Evolutionary conservation across 2,797 vertebrate species (phyloP), one percentile per base, ranked within the genome.

Genomic region (Esox lucius): DNA sequence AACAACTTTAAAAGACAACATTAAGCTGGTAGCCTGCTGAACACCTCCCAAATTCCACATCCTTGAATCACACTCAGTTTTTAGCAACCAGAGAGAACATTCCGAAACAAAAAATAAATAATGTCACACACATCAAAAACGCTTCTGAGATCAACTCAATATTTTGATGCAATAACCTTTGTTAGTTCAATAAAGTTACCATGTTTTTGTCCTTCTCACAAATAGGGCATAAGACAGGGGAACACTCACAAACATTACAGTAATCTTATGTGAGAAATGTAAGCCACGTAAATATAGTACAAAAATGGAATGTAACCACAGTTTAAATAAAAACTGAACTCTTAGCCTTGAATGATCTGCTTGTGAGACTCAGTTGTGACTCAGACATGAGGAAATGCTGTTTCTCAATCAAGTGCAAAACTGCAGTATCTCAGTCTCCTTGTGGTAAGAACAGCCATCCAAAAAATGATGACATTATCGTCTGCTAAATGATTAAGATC

Each of bases 21-120:
- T n/a, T 15, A 70, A 28, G 62, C 75, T 74, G 53, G 70, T 56
- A 73, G 5, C 65, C 71, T 66, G 70, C 48, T 70, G 39, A 75
- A 59, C 49, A 31, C 24, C 49, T 24, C 26, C 7, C 17, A 51
- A 28, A 51, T 16, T 15, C 6, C 3, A n/a, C 48, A 51, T 48
- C 24, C 17, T 49, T 4, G 42, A 48, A 13, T 46, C 6, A 48
- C 68, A 72, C 42, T 66, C 31, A 42, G 46, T 22, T 64, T 62
- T 62, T 7, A 16, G 28, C 71, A 56, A 76, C 62, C n/a, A 46
- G 68, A 64, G 59, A 16, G n/a, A 12, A 4, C 46, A 7, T 15
- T 48, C 11, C 12, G 48, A 35, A 53, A 24, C 11, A 73, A 39
- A 61, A 39, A 39, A 8, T 11, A 19, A 39, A 39, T 35, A 65